Base-by-base conservation (phyloP, 2,888 invertebrate genomes). In the Cheilosia vernalis region DNA sequence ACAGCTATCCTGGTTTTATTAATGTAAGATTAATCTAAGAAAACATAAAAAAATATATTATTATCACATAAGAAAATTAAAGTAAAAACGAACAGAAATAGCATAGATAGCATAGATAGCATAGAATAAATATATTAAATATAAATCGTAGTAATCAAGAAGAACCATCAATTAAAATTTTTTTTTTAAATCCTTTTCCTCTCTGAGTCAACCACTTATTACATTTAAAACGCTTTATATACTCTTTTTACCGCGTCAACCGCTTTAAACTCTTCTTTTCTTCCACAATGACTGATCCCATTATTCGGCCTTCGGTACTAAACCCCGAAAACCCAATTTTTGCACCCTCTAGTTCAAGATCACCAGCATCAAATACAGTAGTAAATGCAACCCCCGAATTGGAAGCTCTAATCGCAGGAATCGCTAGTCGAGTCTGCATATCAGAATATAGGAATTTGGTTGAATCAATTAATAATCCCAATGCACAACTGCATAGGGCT, bases 351-450 rank as follows among this genome's bases (percentile, higher is more conserved):
- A 21, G 21, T 21, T 30, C 55, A 30, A 56, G 37, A 37, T 2
- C 37, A 37, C 9, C 37, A 37, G 2, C 9, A 37, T 13, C 55
- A 55, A 55, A 40, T 40, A 37, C n/a, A 19, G 19, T 33, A 21
- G 58, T 58, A 37, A 58, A 40, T 37, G 58, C 58, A 21, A 60
- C 58, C 13, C 21, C 58, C 10, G 21, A 60, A 21, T n/a, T 44
- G 10, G 61, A 44, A 61, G 15, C 44, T 40, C n/a, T 66, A 21
- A 66, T 66, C 9, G 24, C 49, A 51, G 19, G 63, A 47, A 49
- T 63, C 33, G 63, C 24, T 2, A 63, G 30, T 47, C 63, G 49
- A 19, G 63, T 33, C 33, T 63, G 63, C 49, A 30, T 47, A 19
- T 19, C 63, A 13, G 63, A 63, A 33, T 63, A 13, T 6, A 63